A percentile compares a stretch with the other conserved stretches of the same genome.
These are phyloP conservation scores for Brachionus calyciflorus DNA, from an alignment of 1,140 invertebrate genomes.

Conservation along the genomic window DNA sequence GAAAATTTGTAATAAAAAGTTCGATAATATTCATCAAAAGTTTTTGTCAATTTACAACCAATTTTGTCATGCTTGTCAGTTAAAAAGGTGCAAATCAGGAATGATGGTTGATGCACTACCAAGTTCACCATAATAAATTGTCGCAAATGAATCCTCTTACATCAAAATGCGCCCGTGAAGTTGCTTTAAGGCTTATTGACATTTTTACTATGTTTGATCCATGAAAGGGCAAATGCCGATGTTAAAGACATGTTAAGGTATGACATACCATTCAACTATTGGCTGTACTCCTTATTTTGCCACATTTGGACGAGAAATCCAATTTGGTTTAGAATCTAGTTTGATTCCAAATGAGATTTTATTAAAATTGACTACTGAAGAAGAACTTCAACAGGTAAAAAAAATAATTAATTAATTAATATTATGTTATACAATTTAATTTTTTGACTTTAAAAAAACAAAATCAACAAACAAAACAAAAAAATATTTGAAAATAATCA, in stretches of 20 bases:
- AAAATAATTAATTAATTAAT: too few species aligned
- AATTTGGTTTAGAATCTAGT: background rate
- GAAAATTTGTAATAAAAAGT: background rate
- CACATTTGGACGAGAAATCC: background rate
- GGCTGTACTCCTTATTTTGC: too few species aligned
- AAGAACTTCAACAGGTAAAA: background rate
- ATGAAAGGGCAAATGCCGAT: background rate
- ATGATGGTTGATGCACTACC: conserved; percentile 61
- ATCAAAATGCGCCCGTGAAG: conserved; percentile 49
- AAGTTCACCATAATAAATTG: conserved; percentile 62
- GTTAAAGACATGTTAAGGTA: too few species aligned
- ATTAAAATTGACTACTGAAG: background rate
- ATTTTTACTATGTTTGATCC: conserved; percentile 56
- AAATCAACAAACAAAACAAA: too few species aligned
- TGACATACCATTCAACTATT: too few species aligned
- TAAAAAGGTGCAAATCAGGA: background rate
- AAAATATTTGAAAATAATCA: too few species aligned
- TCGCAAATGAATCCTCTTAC: conserved; percentile 55
- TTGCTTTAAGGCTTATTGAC: conserved; percentile 55
- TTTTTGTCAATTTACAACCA: conserved; percentile 22
- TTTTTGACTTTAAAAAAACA: too few species aligned
- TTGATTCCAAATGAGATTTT: background rate
- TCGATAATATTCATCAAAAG: conserved; percentile 45
- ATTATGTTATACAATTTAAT: too few species aligned
- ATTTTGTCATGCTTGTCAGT: conserved; percentile 41